phyloP scores from a whole-genome alignment of 2,888 invertebrate genomes.

The Melanophora roralis region DNA sequence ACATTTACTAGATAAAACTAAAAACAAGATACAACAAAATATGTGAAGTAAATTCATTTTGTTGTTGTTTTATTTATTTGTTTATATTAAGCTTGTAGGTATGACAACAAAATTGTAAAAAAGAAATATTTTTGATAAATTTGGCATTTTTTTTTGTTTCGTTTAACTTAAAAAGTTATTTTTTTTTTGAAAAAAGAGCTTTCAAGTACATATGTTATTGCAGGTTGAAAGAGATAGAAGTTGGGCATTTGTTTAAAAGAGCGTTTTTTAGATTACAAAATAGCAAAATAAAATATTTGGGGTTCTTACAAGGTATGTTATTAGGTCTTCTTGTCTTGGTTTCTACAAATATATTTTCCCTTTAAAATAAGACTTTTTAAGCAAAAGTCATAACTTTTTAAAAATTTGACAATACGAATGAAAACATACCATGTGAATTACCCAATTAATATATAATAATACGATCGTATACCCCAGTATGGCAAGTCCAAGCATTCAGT shows the following conservation, averaged over 20 bases:
- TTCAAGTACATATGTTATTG: not conserved
- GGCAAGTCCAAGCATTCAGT: no score
- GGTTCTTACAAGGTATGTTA: no score
- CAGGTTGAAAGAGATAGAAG: not conserved
- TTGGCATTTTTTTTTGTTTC: slow-evolving; percentile 10
- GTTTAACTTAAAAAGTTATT: slow-evolving; percentile 5
- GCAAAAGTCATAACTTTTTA: no score
- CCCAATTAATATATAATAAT: no score
- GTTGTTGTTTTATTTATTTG: slow-evolving; percentile 12
- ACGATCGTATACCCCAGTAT: no score
- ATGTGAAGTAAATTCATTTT: slow-evolving; percentile 51
- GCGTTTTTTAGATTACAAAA: slow-evolving; percentile 1
- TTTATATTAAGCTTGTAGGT: slow-evolving; percentile 50
- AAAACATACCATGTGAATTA: no score
- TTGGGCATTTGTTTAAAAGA: slow-evolving; percentile 18
- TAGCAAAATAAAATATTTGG: no score
- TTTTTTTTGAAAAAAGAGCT: slow-evolving; percentile 8
- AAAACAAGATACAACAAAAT: slow-evolving; percentile 35
- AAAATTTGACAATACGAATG: no score
- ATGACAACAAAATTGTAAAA: slow-evolving; percentile 52
- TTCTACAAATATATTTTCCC: no score
- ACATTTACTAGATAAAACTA: slow-evolving; percentile 62
- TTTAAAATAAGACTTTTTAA: no score
- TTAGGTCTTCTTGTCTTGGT: no score
- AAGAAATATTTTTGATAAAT: not conserved